phyloP scores from a whole-genome alignment of 1,140 invertebrate species.

The Scaptomyza graminum region DNA sequence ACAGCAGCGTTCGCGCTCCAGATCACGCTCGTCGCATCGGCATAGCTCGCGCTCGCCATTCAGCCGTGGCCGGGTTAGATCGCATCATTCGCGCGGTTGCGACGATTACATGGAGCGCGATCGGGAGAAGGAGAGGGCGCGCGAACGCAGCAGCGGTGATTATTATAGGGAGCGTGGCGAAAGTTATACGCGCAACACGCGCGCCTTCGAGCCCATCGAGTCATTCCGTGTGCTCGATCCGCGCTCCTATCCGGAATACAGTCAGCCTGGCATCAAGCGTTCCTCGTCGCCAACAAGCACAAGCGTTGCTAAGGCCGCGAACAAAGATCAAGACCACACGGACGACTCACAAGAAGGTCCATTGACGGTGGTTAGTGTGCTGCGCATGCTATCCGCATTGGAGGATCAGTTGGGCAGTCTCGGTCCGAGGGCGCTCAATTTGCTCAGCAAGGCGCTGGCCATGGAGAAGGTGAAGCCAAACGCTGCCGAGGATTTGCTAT shows the following conservation, averaged over 20 bases:
- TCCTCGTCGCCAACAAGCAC: slow-evolving; percentile 42
- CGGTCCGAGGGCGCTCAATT: slow-evolving; percentile 89
- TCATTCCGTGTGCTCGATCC: slow-evolving; percentile 63
- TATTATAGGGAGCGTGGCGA: slow-evolving; percentile 40
- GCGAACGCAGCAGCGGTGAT: background rate
- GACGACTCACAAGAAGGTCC: slow-evolving; percentile 72
- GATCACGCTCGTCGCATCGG: slow-evolving; percentile 45
- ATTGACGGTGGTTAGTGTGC: slow-evolving; percentile 87
- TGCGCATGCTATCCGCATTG: slow-evolving; percentile 90
- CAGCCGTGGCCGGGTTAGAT: slow-evolving; percentile 27
- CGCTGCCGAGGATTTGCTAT: slow-evolving; percentile 89
- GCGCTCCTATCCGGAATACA: slow-evolving; percentile 65
- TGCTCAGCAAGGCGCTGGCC: slow-evolving; percentile 89
- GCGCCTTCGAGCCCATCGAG: slow-evolving; percentile 44
- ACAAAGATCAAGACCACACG: slow-evolving; percentile 33
- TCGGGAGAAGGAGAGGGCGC: background rate
- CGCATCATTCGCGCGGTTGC: slow-evolving; percentile 27
- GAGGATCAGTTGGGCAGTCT: slow-evolving; percentile 92
- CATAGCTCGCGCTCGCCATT: slow-evolving; percentile 63
- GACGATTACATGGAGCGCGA: slow-evolving; percentile 28
- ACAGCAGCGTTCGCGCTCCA: slow-evolving; percentile 66
- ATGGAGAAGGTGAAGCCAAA: slow-evolving; percentile 89
- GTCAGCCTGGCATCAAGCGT: slow-evolving; percentile 12
- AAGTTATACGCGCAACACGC: slow-evolving; percentile 32
- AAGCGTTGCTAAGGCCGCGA: background rate